These are phyloP conservation scores for Danionella cerebrum DNA, from an alignment of 2,113 vertebrate species.

Conservation along the genomic window DNA sequence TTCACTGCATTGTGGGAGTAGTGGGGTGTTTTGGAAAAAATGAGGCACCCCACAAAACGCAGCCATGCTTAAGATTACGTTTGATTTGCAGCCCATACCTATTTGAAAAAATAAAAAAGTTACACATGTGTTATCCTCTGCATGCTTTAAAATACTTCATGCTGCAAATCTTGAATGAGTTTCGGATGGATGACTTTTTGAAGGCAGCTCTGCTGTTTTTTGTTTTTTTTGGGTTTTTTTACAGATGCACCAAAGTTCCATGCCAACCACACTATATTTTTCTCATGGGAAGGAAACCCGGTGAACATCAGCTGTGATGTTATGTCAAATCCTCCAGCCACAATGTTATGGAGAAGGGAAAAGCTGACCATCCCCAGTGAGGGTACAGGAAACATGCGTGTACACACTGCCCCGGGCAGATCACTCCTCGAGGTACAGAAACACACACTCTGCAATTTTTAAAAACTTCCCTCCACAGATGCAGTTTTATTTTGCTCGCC, in stretches of 20 bases:
- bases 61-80: not conserved
- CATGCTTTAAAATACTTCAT: not conserved
- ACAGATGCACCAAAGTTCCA: slow-evolving; percentile 92
- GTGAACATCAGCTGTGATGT: slow-evolving; percentile 97
- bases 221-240: not conserved
- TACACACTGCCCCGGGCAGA: slow-evolving; percentile 72
- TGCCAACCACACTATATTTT: slow-evolving; percentile 88
- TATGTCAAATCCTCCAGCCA: slow-evolving; percentile 83
- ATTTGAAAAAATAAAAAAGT: slow-evolving; percentile 11
- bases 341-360: slow-evolving; percentile 87
- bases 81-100: slow-evolving; percentile 1
- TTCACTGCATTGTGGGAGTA: not conserved
- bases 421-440: slow-evolving; percentile 81
- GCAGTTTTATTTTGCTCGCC: not conserved
- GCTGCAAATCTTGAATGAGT: slow-evolving; percentile 8
- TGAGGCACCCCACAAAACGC: not conserved
- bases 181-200: slow-evolving; percentile 6
- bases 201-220: not conserved
- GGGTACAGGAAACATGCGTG: slow-evolving; percentile 76
- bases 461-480: too few relatives aligned
- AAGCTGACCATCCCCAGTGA: slow-evolving; percentile 79
- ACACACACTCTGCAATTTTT: not conserved
- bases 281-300: slow-evolving; percentile 96
- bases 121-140: slow-evolving; percentile 2
- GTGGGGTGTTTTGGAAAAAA: slow-evolving; percentile 10